A percentile compares a stretch with the other conserved stretches of the same genome.
Conservation (phyloP, 2,888 invertebrate genomes). For the Dastarcus helophoroides region DNA sequence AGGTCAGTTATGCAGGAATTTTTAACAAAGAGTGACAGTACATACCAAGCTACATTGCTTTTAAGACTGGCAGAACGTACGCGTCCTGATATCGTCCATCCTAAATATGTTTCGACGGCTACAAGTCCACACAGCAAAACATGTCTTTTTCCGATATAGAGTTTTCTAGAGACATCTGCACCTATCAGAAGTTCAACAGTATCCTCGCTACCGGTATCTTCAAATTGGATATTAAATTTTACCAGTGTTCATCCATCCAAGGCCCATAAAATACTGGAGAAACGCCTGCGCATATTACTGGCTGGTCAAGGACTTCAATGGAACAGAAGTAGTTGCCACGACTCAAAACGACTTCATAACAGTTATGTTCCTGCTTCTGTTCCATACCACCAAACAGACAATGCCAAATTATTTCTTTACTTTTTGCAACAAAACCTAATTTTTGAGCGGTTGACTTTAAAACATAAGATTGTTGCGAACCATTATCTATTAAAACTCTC, state of each 20-base stretch:
- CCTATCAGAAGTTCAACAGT: conserved; percentile 6
- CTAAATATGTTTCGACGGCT: conserved; percentile 19
- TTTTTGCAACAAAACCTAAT: no score
- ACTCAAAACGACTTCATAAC: conserved; percentile 1
- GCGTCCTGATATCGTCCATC: conserved; percentile 22
- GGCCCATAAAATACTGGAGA: conserved; percentile 3
- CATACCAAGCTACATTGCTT: no score
- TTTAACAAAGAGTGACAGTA: no score
- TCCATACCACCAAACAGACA: conserved; percentile 7
- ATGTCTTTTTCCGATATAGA: conserved; percentile 9
- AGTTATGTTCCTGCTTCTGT: neutral
- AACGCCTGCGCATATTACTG: conserved; percentile 4
- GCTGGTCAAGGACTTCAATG: conserved; percentile 7
- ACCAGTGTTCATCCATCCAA: no score
- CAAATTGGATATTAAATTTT: neutral
- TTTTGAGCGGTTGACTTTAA: no score
- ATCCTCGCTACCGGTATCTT: neutral
- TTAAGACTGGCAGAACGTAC: conserved; percentile 5
- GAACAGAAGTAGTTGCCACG: neutral
- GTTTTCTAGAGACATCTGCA: conserved; percentile 5
- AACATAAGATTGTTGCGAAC: no score
- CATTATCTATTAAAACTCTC: no score
- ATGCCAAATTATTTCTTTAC: conserved; percentile 2
- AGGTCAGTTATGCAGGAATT: conserved; percentile 19
- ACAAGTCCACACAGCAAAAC: conserved; percentile 17